Conservation (phyloP, 2,888 invertebrate genomes). For the Idaea biselata region DNA sequence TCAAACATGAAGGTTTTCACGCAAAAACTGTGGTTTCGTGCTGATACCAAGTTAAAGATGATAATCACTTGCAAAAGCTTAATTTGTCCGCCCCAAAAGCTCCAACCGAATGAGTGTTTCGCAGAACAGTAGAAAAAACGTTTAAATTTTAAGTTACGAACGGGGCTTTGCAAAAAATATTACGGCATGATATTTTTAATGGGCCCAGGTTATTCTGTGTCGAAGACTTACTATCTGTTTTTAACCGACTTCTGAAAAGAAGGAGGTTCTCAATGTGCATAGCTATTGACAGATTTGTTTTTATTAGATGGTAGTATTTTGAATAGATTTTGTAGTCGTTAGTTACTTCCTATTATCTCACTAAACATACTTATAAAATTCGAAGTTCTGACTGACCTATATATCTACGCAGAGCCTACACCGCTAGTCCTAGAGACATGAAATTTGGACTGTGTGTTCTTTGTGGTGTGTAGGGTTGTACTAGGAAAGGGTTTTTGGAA, state of each 20-base stretch:
- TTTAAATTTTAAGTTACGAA: conserved; percentile 11
- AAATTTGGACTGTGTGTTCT: too few species aligned
- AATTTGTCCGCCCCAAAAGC: conserved; percentile 36
- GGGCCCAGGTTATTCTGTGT: not conserved
- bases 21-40: conserved; percentile 41
- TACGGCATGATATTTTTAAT: conserved; percentile 13
- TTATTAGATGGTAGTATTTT: too few species aligned
- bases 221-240: not conserved
- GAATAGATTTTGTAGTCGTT: too few species aligned
- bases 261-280: too few species aligned
- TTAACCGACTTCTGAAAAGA: conserved; percentile 5
- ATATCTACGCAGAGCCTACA: too few species aligned
- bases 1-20: conserved; percentile 1
- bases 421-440: too few species aligned
- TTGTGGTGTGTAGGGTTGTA: too few species aligned
- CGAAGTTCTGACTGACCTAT: too few species aligned
- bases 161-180: conserved; percentile 22
- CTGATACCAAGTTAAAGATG: conserved; percentile 56
- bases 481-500: too few species aligned
- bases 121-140: conserved; percentile 34
- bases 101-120: not conserved
- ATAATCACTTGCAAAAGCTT: conserved; percentile 60
- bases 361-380: too few species aligned
- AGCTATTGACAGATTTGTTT: too few species aligned
- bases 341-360: too few species aligned